A percentile compares a stretch with the other conserved stretches of the same genome.
Conservation (phyloP, 2,797 vertebrate species). For the Syncerus caffer region DNA sequence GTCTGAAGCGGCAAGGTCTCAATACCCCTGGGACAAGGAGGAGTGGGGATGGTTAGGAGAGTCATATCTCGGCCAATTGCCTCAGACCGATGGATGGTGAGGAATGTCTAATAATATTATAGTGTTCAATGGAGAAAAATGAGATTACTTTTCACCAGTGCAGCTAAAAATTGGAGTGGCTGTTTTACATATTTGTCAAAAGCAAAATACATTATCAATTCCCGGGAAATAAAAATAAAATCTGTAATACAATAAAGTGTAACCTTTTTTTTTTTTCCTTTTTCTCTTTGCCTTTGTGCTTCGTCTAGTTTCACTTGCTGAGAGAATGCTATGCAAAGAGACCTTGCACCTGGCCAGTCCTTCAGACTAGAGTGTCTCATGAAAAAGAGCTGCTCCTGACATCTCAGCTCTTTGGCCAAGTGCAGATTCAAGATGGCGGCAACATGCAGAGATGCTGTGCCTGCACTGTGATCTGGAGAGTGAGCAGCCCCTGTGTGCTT, state of each 20-base stretch:
- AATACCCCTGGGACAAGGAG: no score
- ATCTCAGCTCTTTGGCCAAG: neutral
- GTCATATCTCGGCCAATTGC: neutral
- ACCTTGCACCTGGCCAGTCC: neutral
- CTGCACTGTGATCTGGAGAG: neutral
- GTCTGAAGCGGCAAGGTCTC: neutral
- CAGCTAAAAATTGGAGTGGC: neutral
- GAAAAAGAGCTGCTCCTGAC: neutral
- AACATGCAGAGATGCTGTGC: no score
- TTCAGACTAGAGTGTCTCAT: neutral
- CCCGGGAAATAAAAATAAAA: neutral
- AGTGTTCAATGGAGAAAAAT: neutral
- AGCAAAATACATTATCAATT: neutral
- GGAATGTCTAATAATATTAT: neutral
- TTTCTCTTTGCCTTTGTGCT: neutral
- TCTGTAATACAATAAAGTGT: neutral
- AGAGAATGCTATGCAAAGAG: neutral
- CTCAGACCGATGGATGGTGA: neutral
- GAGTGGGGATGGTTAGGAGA: neutral
- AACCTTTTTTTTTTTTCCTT: neutral
- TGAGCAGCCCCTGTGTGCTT: rapidly evolving
- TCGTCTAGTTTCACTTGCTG: neutral
- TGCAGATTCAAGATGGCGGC: neutral
- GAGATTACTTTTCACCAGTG: neutral
- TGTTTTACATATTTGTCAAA: neutral